These are phyloP conservation scores for Dendronephthya gigantea DNA, from an alignment of 64 coral and sea anemone genomes.

Conservation along the genomic window DNA sequence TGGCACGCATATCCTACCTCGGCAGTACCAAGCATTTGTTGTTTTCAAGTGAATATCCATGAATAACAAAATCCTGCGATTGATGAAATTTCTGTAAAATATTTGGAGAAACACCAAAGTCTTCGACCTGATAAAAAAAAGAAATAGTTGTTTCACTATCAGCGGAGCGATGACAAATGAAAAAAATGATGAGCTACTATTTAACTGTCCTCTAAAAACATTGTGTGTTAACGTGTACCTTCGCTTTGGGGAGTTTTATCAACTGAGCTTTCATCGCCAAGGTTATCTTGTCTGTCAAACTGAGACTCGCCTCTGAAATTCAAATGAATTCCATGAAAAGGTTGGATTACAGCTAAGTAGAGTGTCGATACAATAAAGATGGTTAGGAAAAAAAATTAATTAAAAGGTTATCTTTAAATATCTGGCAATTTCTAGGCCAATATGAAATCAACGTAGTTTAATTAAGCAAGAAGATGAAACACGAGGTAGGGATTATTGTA, in stretches of 20 bases:
- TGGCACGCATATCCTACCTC: background rate
- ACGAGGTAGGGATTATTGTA: no score
- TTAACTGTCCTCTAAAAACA: background rate
- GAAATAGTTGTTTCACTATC: background rate
- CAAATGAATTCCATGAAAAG: background rate
- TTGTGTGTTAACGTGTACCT: background rate
- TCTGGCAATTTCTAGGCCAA: no score
- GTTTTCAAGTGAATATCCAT: conserved; percentile 3
- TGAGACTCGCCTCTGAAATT: background rate
- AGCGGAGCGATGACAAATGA: background rate
- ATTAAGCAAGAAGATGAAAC: no score
- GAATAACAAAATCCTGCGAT: background rate
- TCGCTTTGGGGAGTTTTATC: background rate
- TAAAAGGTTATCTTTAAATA: no score
- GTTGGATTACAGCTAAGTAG: no score
- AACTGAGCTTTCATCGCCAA: background rate
- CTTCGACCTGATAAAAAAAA: background rate
- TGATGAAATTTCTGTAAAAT: background rate
- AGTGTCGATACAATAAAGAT: no score
- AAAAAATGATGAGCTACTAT: background rate
- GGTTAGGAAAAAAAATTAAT: no score
- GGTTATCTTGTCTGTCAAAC: background rate
- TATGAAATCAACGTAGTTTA: no score
- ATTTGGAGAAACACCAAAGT: background rate
- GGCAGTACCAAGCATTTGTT: background rate